Base-by-base conservation (phyloP, 2,797 vertebrate species). In the Sebastes trivittatus region DNA sequence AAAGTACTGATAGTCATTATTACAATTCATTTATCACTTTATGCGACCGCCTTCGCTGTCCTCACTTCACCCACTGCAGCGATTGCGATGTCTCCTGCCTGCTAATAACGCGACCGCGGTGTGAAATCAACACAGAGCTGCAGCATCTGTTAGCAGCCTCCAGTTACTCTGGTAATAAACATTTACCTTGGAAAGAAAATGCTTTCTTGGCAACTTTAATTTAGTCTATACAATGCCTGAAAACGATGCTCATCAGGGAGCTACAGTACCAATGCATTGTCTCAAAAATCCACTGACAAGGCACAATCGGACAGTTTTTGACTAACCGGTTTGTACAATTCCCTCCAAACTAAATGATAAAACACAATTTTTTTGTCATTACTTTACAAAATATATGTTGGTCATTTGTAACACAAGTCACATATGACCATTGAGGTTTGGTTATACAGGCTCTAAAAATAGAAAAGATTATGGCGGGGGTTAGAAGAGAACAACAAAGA, bases 61-160 rank as follows among this genome's bases (percentile, higher is more conserved):
- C 77, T 83, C 68, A 13, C 54, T 54, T 83, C 72, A 73, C 80
- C 69, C 66, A 7, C 67, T 60, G 62, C n/a, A 34, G 65, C 9
- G 16, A 42, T 36, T 36, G 13, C 27, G 9, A 60, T 34, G 66
- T 73, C 83, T 82, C 23, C 34, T 56, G 59, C 52, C 69, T 73
- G 82, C 63, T 78, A 82, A 86, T 78, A 78, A 75, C 77, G 76
- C 46, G 3, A 60, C 55, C 6, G 73, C 84, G 42, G 80, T 88
- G 81, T 83, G 81, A 92, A 84, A 73, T 78, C 79, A 80, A 80
- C 86, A 81, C 59, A 2, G 46, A 75, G 75, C 81, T 34, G 72
- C 25, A 80, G 74, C 88, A 75, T 87, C 82, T 86, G 84, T 67
- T 75, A 13, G 46, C 78, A 64, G 76, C 78, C 67, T 77, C 13